Evolutionary conservation across 2,797 vertebrate species (phyloP).

Genomic region (Delichon dasypus): DNA sequence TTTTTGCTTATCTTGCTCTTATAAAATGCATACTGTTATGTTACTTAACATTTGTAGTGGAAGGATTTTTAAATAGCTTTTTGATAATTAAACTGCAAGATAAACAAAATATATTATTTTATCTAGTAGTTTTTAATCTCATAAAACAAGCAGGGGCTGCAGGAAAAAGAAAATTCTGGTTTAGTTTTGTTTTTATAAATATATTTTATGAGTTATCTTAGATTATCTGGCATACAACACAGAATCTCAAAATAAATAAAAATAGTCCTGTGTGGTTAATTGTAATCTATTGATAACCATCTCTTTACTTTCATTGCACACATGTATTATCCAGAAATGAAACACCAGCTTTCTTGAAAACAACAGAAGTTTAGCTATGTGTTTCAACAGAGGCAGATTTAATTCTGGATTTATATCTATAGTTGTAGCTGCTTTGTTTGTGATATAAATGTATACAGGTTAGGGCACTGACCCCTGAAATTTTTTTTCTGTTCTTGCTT

Average conservation of each 20-base stretch:
- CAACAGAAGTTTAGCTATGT: not conserved
- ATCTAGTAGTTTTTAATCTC: constrained; percentile 21
- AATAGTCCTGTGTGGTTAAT: not conserved
- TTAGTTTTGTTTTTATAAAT: not conserved
- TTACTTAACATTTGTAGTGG: constrained; percentile 36
- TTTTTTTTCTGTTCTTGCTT: not conserved
- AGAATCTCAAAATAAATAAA: not conserved
- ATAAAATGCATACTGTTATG: constrained; percentile 56
- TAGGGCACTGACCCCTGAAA: not conserved
- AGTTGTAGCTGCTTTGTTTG: not conserved
- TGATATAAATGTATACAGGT: not conserved
- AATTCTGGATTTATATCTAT: not conserved
- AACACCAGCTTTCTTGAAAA: not conserved
- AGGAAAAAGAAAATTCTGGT: not conserved
- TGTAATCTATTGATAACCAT: not conserved
- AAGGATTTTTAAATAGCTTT: constrained; percentile 59
- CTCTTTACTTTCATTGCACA: not conserved
- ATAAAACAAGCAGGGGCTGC: constrained; percentile 27
- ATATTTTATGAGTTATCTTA: not conserved
- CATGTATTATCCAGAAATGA: not conserved
- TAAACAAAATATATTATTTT: constrained; percentile 24
- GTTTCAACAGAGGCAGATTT: not conserved
- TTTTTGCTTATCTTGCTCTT: constrained; percentile 65
- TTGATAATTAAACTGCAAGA: constrained; percentile 43
- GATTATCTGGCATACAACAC: not conserved